Evolutionary conservation across 2,797 vertebrate species (phyloP).

Genomic region (Clarias pachynema): DNA sequence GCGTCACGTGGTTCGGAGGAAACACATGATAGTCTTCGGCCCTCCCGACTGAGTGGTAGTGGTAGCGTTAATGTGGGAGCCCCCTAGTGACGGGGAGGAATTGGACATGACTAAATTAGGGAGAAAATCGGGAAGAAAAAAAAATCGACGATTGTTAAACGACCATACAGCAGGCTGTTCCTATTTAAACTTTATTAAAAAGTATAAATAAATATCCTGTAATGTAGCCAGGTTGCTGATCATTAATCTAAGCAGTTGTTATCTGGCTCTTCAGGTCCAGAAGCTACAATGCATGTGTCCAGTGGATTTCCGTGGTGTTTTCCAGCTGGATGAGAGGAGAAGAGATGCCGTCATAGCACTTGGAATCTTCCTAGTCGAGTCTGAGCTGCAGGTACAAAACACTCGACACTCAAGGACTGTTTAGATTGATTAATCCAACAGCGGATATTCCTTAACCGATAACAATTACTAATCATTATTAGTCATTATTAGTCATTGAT

Average conservation of each 20-base stretch:
- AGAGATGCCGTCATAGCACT: slow-evolving; percentile 94
- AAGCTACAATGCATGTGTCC: slow-evolving; percentile 98
- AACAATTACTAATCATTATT: too few species aligned
- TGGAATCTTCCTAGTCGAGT: slow-evolving; percentile 97
- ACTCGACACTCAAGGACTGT: background rate
- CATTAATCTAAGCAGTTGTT: background rate
- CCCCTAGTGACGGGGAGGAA: too few species aligned
- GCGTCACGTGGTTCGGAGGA: too few species aligned
- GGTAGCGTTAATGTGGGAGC: too few species aligned
- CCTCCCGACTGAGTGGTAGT: too few species aligned
- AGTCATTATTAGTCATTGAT: too few species aligned
- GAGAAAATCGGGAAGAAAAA: too few species aligned
- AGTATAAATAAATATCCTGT: background rate
- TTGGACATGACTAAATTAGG: too few species aligned
- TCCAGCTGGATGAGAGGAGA: slow-evolving; percentile 93
- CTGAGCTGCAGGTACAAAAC: slow-evolving; percentile 87
- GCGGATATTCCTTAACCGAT: too few species aligned
- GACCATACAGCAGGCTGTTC: background rate
- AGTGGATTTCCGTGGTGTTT: slow-evolving; percentile 91
- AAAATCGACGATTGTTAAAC: background rate
- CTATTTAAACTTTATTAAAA: background rate
- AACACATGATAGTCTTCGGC: too few species aligned
- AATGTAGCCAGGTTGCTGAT: background rate
- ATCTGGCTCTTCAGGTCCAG: slow-evolving; percentile 79
- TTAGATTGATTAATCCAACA: background rate